Percentiles rank a stretch among this genome's conserved stretches.
Conservation (phyloP, 35 echinoderm and acorn worm species). For the Stichopus chloronotus region DNA sequence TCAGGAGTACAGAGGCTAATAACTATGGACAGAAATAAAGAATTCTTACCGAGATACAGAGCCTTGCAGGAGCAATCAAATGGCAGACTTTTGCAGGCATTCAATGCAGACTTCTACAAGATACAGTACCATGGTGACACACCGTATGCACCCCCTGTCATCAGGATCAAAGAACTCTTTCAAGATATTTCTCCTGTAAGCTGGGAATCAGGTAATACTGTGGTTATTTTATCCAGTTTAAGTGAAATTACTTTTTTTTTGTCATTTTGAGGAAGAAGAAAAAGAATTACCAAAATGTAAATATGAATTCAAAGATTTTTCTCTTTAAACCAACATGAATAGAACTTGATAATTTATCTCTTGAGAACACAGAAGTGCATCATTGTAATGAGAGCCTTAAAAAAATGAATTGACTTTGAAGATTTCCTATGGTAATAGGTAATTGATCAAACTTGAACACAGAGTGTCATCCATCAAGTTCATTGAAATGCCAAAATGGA, state of each 20-base stretch:
- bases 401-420: no score
- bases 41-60: constrained; percentile 43
- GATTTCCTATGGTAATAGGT: no score
- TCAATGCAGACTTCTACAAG: constrained; percentile 70
- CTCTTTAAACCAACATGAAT: no score
- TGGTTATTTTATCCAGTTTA: neutral
- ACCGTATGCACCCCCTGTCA: constrained; percentile 47
- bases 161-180: constrained; percentile 65
- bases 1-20: constrained; percentile 59
- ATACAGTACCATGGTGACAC: constrained; percentile 73
- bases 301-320: no score
- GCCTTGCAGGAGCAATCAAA: neutral
- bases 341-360: no score
- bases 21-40: constrained; percentile 54
- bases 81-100: constrained; percentile 19
- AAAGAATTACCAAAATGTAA: no score
- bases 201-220: constrained; percentile 72
- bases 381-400: no score
- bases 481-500: no score
- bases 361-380: no score
- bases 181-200: constrained; percentile 62
- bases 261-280: no score
- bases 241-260: neutral
- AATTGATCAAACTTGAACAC: no score
- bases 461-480: no score